phyloP scores from a whole-genome alignment of 1,140 invertebrate genomes.

The Neodiprion pinetum region DNA sequence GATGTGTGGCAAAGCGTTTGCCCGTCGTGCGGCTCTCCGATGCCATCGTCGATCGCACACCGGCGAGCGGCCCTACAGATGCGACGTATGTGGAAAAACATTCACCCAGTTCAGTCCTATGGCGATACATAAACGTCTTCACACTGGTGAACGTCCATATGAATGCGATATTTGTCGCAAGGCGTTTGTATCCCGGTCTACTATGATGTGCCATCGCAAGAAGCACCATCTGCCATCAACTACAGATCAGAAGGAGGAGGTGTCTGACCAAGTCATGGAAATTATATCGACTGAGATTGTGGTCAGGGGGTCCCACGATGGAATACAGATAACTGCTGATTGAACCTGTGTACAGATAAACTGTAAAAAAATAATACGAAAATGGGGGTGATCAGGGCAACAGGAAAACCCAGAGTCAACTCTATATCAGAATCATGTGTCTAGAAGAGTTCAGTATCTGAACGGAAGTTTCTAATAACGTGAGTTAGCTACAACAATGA shows the following conservation, averaged over 20 bases:
- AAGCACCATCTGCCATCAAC: conserved; percentile 55
- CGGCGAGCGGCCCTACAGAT: conserved; percentile 73
- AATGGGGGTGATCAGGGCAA: too few species aligned
- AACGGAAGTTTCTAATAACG: too few species aligned
- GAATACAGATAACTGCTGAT: conserved; percentile 36
- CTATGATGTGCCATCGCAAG: conserved; percentile 68
- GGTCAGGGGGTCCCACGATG: conserved; percentile 31
- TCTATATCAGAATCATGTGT: too few species aligned
- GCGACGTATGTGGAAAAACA: conserved; percentile 69
- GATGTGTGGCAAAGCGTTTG: conserved; percentile 73
- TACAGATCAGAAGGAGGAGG: conserved; percentile 21
- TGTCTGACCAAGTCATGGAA: conserved; percentile 22
- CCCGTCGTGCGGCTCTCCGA: conserved; percentile 72
- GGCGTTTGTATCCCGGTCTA: conserved; percentile 66
- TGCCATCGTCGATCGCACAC: conserved; percentile 74
- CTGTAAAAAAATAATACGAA: too few species aligned
- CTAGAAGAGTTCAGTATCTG: too few species aligned
- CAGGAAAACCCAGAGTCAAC: too few species aligned
- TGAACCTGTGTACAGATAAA: conserved; percentile 10
- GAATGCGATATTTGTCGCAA: conserved; percentile 76
- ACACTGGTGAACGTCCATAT: conserved; percentile 84
- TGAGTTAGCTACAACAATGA: too few species aligned
- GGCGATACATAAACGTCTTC: conserved; percentile 69
- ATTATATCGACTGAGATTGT: conserved; percentile 30
- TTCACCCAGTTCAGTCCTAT: conserved; percentile 72